phyloP scores from a whole-genome alignment of 2,888 invertebrate genomes.

The Blastobasis lacticolella region DNA sequence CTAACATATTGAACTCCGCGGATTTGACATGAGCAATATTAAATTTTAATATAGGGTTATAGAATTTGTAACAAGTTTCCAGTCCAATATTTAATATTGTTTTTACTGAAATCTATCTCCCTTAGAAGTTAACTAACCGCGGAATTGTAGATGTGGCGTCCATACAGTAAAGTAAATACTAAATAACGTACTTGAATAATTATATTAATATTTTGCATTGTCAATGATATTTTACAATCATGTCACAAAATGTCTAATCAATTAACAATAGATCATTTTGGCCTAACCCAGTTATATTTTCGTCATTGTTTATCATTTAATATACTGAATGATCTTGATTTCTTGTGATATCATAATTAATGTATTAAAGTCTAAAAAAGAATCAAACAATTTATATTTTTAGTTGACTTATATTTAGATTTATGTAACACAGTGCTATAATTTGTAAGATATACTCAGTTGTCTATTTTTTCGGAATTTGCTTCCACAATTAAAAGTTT shows the following conservation, averaged over 20 bases:
- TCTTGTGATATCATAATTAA: conserved; percentile 18
- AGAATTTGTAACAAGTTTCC: too few relatives aligned
- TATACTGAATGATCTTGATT: conserved; percentile 10
- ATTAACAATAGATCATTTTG: too few relatives aligned
- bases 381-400: conserved; percentile 9
- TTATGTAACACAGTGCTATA: conserved; percentile 33
- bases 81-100: too few relatives aligned
- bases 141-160: conserved; percentile 43
- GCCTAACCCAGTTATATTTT: conserved; percentile 1
- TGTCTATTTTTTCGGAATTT: conserved; percentile 29
- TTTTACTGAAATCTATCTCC: too few relatives aligned
- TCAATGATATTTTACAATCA: too few relatives aligned
- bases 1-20: too few relatives aligned
- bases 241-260: too few relatives aligned
- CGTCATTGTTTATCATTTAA: conserved; percentile 4
- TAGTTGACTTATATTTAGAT: conserved; percentile 22
- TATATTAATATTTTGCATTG: too few relatives aligned
- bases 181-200: too few relatives aligned
- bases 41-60: too few relatives aligned
- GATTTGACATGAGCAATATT: too few relatives aligned
- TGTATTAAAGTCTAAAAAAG: conserved; percentile 10
- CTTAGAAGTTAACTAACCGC: conserved; percentile 5
- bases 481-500: conserved; percentile 35
- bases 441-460: conserved; percentile 21
- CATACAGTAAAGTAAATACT: conserved; percentile 12